Percentiles rank a stretch among this genome's conserved stretches.
These are phyloP conservation scores for Lampris megalopsis DNA, from an alignment of 2,113 vertebrate species.

Conservation along the genomic window DNA sequence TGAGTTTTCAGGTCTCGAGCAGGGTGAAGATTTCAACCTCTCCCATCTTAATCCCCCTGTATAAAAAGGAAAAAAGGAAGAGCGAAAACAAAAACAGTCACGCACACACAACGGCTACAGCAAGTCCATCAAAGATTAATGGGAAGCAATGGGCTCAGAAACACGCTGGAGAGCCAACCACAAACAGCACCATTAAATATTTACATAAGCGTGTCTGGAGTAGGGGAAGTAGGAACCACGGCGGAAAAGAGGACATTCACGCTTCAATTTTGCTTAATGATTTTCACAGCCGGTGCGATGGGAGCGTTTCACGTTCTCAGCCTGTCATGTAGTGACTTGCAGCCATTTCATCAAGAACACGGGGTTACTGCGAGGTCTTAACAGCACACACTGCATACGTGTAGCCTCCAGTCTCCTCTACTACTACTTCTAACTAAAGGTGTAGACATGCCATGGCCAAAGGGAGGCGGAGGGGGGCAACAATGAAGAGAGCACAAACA, in stretches of 20 bases:
- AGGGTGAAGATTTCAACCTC: slow-evolving; percentile 45
- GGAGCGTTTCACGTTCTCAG: not conserved
- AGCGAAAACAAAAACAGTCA: not conserved
- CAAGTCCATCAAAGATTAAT: not conserved
- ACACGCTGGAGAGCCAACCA: not conserved
- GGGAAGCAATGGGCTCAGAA: not conserved
- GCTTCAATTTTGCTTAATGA: not conserved
- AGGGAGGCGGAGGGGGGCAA: not conserved
- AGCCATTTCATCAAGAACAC: not conserved
- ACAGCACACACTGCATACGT: not conserved
- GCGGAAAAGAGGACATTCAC: not conserved
- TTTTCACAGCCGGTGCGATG: not conserved
- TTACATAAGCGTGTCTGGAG: not conserved
- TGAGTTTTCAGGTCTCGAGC: slow-evolving; percentile 59
- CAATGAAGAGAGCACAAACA: not conserved
- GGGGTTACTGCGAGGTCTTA: not conserved
- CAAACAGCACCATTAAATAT: slow-evolving; percentile 2
- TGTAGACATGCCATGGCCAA: slow-evolving; percentile 6
- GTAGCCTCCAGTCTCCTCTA: not conserved
- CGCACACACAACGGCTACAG: not conserved
- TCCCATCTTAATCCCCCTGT: slow-evolving; percentile 61
- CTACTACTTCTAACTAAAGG: not conserved
- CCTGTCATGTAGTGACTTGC: not conserved
- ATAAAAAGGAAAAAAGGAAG: slow-evolving; percentile 11
- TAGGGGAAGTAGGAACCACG: not conserved